phyloP scores from a whole-genome alignment of 2,888 invertebrate genomes.

The Scaptomyza polygonia region DNA sequence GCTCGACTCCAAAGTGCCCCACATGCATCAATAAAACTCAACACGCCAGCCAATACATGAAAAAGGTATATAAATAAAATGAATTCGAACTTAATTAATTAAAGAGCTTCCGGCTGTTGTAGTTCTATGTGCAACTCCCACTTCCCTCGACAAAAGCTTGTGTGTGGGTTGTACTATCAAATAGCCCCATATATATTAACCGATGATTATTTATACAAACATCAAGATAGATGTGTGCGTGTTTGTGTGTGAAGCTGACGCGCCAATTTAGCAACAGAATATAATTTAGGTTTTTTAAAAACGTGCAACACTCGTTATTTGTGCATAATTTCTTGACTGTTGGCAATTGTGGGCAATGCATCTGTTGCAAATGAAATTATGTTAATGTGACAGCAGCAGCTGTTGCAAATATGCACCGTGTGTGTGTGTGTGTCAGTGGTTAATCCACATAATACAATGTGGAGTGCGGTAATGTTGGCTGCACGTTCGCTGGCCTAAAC shows the following conservation, averaged over 20 bases:
- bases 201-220: slow-evolving; percentile 67
- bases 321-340: slow-evolving; percentile 49
- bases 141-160: neutral
- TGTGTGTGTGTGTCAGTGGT: slow-evolving; percentile 30
- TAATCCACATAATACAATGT: slow-evolving; percentile 69
- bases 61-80: slow-evolving; percentile 7
- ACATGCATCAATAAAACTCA: slow-evolving; percentile 25
- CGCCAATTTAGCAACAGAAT: slow-evolving; percentile 68
- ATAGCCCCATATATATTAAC: slow-evolving; percentile 49
- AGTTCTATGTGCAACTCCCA: slow-evolving; percentile 10
- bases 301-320: slow-evolving; percentile 55
- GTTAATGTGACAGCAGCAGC: slow-evolving; percentile 72
- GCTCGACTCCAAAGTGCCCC: slow-evolving; percentile 10
- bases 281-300: slow-evolving; percentile 68
- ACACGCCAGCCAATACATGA: slow-evolving; percentile 15
- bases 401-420: slow-evolving; percentile 26
- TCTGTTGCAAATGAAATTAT: slow-evolving; percentile 76
- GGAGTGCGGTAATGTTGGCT: no score
- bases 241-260: slow-evolving; percentile 45
- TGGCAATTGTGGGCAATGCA: slow-evolving; percentile 55
- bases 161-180: slow-evolving; percentile 52
- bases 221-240: slow-evolving; percentile 8
- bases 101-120: slow-evolving; percentile 45
- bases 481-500: slow-evolving; percentile 55
- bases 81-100: slow-evolving; percentile 72